These are phyloP conservation scores for Sphaerophoria rueppellii DNA, from an alignment of 2,888 invertebrate species.

Conservation along the genomic window DNA sequence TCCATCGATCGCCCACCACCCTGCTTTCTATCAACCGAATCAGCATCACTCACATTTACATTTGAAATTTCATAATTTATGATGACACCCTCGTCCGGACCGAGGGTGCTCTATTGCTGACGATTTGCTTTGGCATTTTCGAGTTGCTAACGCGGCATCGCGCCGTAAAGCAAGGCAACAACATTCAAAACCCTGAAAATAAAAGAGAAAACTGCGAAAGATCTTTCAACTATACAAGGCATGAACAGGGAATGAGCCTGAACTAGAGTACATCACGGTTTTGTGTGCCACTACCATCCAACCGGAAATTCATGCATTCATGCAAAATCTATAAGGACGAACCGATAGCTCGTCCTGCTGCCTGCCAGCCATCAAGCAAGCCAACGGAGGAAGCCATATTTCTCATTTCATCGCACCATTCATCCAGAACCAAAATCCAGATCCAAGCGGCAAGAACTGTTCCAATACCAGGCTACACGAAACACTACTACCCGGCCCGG, in stretches of 20 bases:
- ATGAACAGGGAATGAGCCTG: slow-evolving; percentile 13
- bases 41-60: slow-evolving; percentile 58
- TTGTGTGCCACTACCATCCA: slow-evolving; percentile 27
- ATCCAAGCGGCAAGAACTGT: slow-evolving; percentile 4
- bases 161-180: not conserved
- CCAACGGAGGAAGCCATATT: slow-evolving; percentile 57
- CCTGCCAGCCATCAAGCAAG: slow-evolving; percentile 6
- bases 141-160: not conserved
- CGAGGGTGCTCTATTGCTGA: slow-evolving; percentile 18
- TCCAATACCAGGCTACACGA: not conserved
- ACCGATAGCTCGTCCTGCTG: slow-evolving; percentile 55
- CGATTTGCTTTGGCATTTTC: not conserved
- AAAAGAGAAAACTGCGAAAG: not conserved
- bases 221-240: slow-evolving; percentile 37
- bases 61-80: slow-evolving; percentile 66
- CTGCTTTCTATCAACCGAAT: not conserved
- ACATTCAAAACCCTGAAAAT: not conserved
- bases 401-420: slow-evolving; percentile 66
- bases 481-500: not conserved
- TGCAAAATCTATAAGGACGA: slow-evolving; percentile 65
- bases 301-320: slow-evolving; percentile 63
- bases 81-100: slow-evolving; percentile 52
- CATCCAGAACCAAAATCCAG: slow-evolving; percentile 32
- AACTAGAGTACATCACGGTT: slow-evolving; percentile 18
- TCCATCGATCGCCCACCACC: not conserved